Base-by-base conservation (phyloP, 2,888 invertebrate species). In the Pseudococcus viburni region DNA sequence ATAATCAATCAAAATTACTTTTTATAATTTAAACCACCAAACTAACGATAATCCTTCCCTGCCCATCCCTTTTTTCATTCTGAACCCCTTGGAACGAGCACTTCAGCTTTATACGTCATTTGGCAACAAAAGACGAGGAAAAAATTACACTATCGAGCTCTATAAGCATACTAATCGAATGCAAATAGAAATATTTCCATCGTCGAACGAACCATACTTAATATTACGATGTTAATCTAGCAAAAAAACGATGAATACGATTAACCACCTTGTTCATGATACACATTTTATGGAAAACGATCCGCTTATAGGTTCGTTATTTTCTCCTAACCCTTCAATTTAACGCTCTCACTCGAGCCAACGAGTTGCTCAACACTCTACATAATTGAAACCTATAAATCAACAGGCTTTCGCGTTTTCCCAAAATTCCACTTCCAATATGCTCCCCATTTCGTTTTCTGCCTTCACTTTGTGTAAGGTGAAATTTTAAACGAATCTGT, bases 321-420 rank as follows among this genome's bases (percentile, higher is more conserved):
- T 51, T 15, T 9, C 51, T 12, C 3, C 51, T 64, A 26, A 26
- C 26, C 68, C 26, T 26, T 68, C 26, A 33, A 33, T 68, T 68
- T 9, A 8, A 64, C 59, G 2, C 22, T 19, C n/a, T 26, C 26
- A 26, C 22, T 64, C 0, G 9, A 26, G 9, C 26, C 68, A 12
- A 68, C 68, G 26, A 12, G 11, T 12, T 77, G n/a, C 42, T 55
- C n/a, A 77, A 77, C 77, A 77, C 77, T 77, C 77, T n/a, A 42
- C 77, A n/a, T 77, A 77, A 77, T 77, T 77, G 39, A 77, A 77
- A 33, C n/a, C 73, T 33, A 77, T 42, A 77, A 77, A 77, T 77
- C 77, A 77, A 77, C 77, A 11, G 11, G 26, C 33, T 2, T 73
- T 73, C 42, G 77, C 17, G 39, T 77, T 42, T 39, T 42, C n/a